phyloP scores from a whole-genome alignment of 2,797 vertebrate genomes.

The Chromobotia macracanthus region DNA sequence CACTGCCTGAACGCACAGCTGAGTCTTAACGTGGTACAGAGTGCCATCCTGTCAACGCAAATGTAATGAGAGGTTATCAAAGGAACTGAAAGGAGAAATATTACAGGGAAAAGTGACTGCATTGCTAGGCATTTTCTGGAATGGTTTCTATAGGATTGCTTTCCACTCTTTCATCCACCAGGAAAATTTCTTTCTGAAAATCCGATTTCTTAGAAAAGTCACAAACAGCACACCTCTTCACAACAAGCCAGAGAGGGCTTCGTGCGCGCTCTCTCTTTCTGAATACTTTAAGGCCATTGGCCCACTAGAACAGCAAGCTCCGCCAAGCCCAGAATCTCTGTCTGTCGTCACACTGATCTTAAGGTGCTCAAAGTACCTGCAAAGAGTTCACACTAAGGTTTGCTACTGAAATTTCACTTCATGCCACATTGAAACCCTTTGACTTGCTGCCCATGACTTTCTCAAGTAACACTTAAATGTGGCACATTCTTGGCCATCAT shows the following conservation, averaged over 20 bases:
- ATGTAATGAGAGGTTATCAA: neutral
- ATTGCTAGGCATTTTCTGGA: neutral
- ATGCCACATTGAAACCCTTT: conserved; percentile 8
- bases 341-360: conserved; percentile 5
- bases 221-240: neutral
- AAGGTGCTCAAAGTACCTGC: conserved; percentile 5
- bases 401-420: conserved; percentile 37
- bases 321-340: conserved; percentile 16
- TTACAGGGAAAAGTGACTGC: neutral
- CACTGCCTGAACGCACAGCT: conserved; percentile 87
- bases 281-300: conserved; percentile 37
- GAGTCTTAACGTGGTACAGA: conserved; percentile 81
- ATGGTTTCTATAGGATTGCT: too few relatives aligned
- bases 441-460: conserved; percentile 10
- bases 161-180: too few relatives aligned
- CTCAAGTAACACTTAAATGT: conserved; percentile 39
- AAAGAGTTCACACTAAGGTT: conserved; percentile 41
- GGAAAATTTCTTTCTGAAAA: too few relatives aligned
- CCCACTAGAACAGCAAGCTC: conserved; percentile 22
- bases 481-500: neutral
- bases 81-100: neutral
- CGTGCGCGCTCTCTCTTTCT: conserved; percentile 28
- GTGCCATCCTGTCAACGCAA: conserved; percentile 81
- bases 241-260: neutral
- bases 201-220: neutral